Base-by-base conservation (phyloP, 2,888 invertebrate species). In the Bedellia somnulentella region DNA sequence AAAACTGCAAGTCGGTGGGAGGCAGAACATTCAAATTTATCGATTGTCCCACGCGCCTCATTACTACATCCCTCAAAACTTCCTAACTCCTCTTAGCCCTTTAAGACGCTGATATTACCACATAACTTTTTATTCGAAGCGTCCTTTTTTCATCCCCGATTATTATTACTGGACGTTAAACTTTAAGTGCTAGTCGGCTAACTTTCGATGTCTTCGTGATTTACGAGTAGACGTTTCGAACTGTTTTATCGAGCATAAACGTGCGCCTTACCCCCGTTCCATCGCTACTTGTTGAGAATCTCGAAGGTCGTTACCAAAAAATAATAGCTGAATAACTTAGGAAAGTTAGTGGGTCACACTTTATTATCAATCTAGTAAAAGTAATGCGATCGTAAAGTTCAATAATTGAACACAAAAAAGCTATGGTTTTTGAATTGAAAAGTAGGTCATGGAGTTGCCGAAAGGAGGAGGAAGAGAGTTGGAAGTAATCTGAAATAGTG, bases 141-240 rank as follows among this genome's bases (percentile, higher is more conserved):
- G 44, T 45, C 38, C 33, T 49, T 70, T 70, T 71, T 70, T 66
- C 63, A 66, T 66, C 51, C 59, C 45, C 59, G 52, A 66, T 67
- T 68, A 71, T 71, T 71, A 71, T 70, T n/a, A n/a, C n/a, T 70
- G 64, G 66, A 70, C 64, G 71, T 73, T 73, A 75, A 75, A 75
- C 56, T 73, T 75, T 71, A 73, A 73, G 71, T 70, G 67, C 66
- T 71, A 54, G 58, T 58, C 64, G 64, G 60, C 60, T 66, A 70
- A 73, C 60, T 75, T 75, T 70, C 66, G 63, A 66, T 68, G 64
- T 64, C 59, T 62, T 50, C 45, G 52, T 71, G 71, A 73, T 71
- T 73, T 71, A 75, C 62, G 71, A 68, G 46, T 49, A 59, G 63
- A 57, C 60, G 60, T 66, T 70, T 48, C 58, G 56, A 60, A 71